Evolutionary conservation across 2,888 invertebrate species (phyloP).

Genomic region (Noctua comes): DNA sequence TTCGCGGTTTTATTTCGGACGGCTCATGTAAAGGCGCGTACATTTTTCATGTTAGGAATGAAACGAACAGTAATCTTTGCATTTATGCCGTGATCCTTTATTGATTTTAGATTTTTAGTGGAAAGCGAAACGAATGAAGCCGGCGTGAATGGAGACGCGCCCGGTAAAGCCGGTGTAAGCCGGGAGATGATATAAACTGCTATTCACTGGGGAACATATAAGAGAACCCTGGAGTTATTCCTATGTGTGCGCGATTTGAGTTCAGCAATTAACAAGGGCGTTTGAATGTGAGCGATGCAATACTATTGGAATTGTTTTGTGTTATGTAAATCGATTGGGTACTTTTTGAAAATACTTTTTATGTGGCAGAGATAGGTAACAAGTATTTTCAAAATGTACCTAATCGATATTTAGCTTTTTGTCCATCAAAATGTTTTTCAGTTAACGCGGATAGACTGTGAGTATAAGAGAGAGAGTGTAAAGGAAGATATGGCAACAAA

Average conservation of each 20-base stretch:
- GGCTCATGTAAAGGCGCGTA: conserved; percentile 87
- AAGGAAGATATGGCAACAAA: too few species aligned
- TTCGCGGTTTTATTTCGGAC: conserved; percentile 90
- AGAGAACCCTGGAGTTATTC: conserved; percentile 80
- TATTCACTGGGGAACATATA: conserved; percentile 84
- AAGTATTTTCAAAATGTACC: too few species aligned
- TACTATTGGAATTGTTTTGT: neutral
- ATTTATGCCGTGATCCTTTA: conserved; percentile 90
- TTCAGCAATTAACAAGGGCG: conserved; percentile 61
- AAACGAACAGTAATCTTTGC: conserved; percentile 89
- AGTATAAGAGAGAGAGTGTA: too few species aligned
- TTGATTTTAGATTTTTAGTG: conserved; percentile 91
- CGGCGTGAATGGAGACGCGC: conserved; percentile 88
- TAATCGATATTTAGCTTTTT: too few species aligned
- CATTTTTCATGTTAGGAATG: conserved; percentile 88
- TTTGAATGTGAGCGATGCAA: conserved; percentile 27
- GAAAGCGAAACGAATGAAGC: conserved; percentile 89
- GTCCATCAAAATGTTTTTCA: too few species aligned
- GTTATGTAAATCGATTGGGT: too few species aligned
- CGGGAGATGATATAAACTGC: conserved; percentile 87
- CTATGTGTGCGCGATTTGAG: conserved; percentile 64
- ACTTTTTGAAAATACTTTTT: neutral
- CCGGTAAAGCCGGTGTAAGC: conserved; percentile 88
- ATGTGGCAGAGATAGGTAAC: too few species aligned
- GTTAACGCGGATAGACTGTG: too few species aligned